Conservation (phyloP, 2,113 vertebrate genomes). For the Atractosteus spatula region DNA sequence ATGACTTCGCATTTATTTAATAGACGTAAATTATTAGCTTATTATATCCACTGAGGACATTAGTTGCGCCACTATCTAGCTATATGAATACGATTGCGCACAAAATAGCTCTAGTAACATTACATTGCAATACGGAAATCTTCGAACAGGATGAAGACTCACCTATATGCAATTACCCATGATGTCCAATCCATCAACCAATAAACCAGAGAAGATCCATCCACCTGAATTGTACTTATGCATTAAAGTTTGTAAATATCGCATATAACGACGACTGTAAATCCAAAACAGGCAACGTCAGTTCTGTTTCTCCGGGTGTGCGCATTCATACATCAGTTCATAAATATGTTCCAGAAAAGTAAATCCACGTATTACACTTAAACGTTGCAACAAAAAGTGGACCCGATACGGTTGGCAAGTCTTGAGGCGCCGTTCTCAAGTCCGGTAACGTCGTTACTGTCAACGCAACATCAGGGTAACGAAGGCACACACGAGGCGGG, state of each 20-base stretch:
- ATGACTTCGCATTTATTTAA: too few species aligned
- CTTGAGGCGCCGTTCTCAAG: conserved; percentile 37
- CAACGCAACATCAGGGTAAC: too few species aligned
- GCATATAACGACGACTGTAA: conserved; percentile 44
- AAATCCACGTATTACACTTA: conserved; percentile 52
- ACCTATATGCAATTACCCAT: conserved; percentile 66
- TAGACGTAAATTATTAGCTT: too few species aligned
- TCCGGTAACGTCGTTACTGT: conserved; percentile 17
- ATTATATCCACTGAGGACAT: too few species aligned
- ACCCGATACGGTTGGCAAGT: conserved; percentile 36
- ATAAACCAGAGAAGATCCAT: conserved; percentile 49
- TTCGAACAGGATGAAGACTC: conserved; percentile 36
- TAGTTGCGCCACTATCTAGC: too few species aligned
- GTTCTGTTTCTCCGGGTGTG: conserved; percentile 12
- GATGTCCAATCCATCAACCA: conserved; percentile 66
- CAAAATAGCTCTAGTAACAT: too few species aligned
- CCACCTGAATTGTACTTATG: conserved; percentile 34
- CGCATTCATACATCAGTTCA: conserved; percentile 33
- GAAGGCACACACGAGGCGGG: neutral
- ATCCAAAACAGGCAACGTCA: conserved; percentile 42
- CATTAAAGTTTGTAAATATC: conserved; percentile 35
- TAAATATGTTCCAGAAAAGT: conserved; percentile 37
- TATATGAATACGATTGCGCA: too few species aligned
- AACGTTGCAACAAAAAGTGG: conserved; percentile 21
- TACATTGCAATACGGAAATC: too few species aligned